Evolutionary conservation across 2,888 invertebrate species (phyloP), one percentile per base, ranked within the genome.

Genomic region (Cataglyphis cursor): DNA sequence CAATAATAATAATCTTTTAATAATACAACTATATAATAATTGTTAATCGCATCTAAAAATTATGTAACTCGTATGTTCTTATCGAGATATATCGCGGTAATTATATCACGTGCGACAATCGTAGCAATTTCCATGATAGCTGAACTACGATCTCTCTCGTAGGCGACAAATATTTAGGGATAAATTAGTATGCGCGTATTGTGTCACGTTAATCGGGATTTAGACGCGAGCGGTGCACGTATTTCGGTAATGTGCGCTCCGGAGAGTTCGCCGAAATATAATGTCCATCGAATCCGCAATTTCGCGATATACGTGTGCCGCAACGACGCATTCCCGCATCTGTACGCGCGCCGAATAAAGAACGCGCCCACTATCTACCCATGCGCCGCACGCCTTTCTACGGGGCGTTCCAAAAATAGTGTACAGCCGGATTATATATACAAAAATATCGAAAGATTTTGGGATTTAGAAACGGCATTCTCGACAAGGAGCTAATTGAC

Each of bases 261-360:
- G 28, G 28, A 24, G 24, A 51, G 48, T 61, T 51, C 35, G 78
- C 66, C 24, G 62, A 68, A 65, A 86, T 88, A 85, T 88, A 89
- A 89, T 76, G 80, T 64, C 41, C 62, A 76, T 86, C 76, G 85
- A 80, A 85, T 86, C 68, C 83, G 85, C 76, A 86, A 18, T 21
- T 38, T 12, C 57, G 70, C 35, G 21, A 62, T 66, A 28, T 35
- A 78, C 66, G 31, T 57, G 35, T 57, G 35, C 44, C 41, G 31
- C 80, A 35, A 38, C 85, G 76, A 89, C 87, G 85, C 89, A 83
- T 86, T 82, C 83, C 44, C 82, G 75, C 84, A 81, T 8, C 8
- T 78, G 76, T 70, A 85, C 85, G 88, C 85, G 88, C 86, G 72
- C 85, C 83, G 90, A 88, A 90, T 90, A 90, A 90, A 90, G 84